phyloP scores from a whole-genome alignment of 1,140 invertebrate genomes.

The Euwallacea fornicatus region DNA sequence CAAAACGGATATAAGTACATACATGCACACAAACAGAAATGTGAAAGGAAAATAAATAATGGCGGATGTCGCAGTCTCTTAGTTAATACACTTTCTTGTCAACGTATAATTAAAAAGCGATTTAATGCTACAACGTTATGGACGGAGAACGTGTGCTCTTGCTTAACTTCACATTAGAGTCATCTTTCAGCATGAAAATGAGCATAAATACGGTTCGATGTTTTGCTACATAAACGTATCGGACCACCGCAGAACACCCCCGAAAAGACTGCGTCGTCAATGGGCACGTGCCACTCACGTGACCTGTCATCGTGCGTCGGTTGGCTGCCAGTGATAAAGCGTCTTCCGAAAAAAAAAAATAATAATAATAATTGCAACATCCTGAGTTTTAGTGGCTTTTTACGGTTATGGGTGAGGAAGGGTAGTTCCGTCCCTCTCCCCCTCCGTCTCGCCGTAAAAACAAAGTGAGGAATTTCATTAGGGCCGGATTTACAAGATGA shows the following conservation, averaged over 20 bases:
- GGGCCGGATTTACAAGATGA: conserved; percentile 3
- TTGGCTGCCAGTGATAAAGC: conserved; percentile 30
- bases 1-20: neutral
- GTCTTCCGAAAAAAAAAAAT: conserved; percentile 28
- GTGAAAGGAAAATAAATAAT: conserved; percentile 16
- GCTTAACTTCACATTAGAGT: no score
- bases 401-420: neutral
- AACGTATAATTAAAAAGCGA: neutral
- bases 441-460: neutral
- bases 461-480: no score
- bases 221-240: conserved; percentile 1
- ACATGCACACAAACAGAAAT: neutral
- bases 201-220: neutral
- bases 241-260: conserved; percentile 1
- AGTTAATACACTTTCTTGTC: neutral
- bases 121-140: no score
- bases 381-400: conserved; percentile 14
- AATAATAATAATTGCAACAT: conserved; percentile 23
- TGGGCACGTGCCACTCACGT: conserved; percentile 37
- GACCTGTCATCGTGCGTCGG: conserved; percentile 19
- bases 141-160: no score
- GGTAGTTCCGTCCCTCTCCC: neutral
- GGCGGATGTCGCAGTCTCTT: neutral
- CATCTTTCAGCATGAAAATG: no score
- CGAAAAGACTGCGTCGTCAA: neutral